Base-by-base conservation (phyloP, 2,113 vertebrate genomes). In the Hippocampus abdominalis region DNA sequence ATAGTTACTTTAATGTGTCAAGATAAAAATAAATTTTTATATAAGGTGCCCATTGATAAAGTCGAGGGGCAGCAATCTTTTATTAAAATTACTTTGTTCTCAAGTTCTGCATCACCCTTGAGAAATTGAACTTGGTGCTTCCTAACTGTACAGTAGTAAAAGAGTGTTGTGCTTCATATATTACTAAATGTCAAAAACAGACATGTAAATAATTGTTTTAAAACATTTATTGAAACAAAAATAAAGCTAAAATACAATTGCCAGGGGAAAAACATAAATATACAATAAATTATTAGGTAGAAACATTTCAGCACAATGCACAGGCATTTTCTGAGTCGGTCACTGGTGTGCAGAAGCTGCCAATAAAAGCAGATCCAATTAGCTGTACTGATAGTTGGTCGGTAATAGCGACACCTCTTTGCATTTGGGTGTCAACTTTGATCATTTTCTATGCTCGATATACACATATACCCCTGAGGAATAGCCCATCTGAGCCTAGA, bases 401-500 rank as follows among this genome's bases (percentile, higher is more conserved):
- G 66, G 54, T 60, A 53, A 72, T 72, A 76, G 40, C 1, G 40
- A 64, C 42, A n/a, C 57, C 27, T 60, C 15, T 57, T 27, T 32
- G 57, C 36, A 63, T 78, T 79, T 77, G 29, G 32, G 62, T 72
- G 69, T 81, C 71, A 80, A 81, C 64, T 85, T 74, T 56, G 64
- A 82, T 78, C 73, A 69, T 74, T 81, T 70, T 3, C 20, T 84
- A 64, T 73, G 39, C 78, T 85, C 53, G 54, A 70, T 79, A 82
- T 80, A 78, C 78, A 81, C 71, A 86, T 72, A 87, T 90, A 91
- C 87, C 81, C 91, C 90, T 92, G 89, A 92, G 86, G 89, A 89
- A 91, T 90, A 80, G 83, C 84, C 78, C 68, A 86, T 21, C 32
- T 68, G 71, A 88, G 70, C 75, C 68, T 71, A 76, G 62, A 75